Base-by-base conservation (phyloP, 2,797 vertebrate species). In the Ptychadena robeensis region DNA sequence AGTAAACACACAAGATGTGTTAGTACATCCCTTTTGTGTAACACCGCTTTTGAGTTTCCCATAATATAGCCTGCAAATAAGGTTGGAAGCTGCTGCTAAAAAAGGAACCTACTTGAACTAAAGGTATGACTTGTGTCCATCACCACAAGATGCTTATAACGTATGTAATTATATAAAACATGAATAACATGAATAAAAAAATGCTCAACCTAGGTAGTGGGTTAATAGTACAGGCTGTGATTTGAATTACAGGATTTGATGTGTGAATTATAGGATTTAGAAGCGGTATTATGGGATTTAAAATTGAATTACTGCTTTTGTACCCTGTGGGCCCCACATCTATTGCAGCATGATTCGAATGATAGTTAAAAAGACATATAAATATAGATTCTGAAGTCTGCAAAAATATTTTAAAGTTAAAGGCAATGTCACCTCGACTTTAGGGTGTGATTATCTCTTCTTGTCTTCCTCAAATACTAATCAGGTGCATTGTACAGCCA, bases 211-310 rank as follows among this genome's bases (percentile, higher is more conserved):
- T 34, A 35, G 31, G 44, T 37, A 83, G 59, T 14, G n/a, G 53
- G 12, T 67, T 84, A 34, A 68, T 68, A 79, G 66, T 79, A 79
- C 38, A 73, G 27, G 31, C 35, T 63, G 53, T 25, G 38, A 83
- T 59, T 61, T 83, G 61, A 74, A 84, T 84, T 79, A 79, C 70
- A 79, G 76, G 76, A 79, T 65, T 79, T 73, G 64, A 28, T 40
- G 28, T 79, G 28, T 61, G 63, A 68, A 73, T 79, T 83, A 83
- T 48, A 74, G 70, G 82, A 80, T 84, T 79, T 84, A 84, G 11
- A 59, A 69, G 11, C 25, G 44, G 35, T 38, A 69, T 79, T 74
- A 84, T 74, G 28, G 82, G 76, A 84, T 84, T 74, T 84, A 32
- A 84, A 84, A 61, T 38, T 70, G 40, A 74, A 73, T 61, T 73